Evolutionary conservation across 2,113 vertebrate species (phyloP).

Genomic region (Oxygymnocypris stewartii): DNA sequence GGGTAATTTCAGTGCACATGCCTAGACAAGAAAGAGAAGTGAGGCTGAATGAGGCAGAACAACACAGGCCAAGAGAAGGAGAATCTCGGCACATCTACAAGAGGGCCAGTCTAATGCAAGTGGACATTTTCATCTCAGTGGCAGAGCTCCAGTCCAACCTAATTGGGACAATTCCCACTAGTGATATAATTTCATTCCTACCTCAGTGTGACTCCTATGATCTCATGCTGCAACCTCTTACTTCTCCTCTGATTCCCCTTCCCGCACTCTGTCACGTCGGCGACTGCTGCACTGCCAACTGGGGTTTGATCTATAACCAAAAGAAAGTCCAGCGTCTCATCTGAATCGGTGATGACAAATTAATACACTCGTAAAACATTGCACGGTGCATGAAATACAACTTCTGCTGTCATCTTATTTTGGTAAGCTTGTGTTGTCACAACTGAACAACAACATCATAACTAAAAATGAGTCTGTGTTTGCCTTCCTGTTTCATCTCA

Average conservation of each 20-base stretch:
- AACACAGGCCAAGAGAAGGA: constrained; percentile 5
- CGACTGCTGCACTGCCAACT: constrained; percentile 27
- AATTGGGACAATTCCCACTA: constrained; percentile 65
- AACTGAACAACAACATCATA: constrained; percentile 31
- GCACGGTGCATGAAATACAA: constrained; percentile 5
- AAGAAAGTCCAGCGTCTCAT: constrained; percentile 22
- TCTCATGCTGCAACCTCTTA: constrained; percentile 53
- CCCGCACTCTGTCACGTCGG: constrained; percentile 39
- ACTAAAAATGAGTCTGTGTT: constrained; percentile 53
- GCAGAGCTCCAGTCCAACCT: constrained; percentile 57
- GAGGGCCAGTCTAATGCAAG: constrained; percentile 53
- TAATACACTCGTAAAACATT: constrained; percentile 5
- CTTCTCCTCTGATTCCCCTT: constrained; percentile 34
- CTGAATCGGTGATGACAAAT: background rate
- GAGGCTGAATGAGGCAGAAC: constrained; percentile 3
- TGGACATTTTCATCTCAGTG: constrained; percentile 57
- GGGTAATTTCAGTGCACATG: constrained; percentile 27
- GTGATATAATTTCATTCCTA: constrained; percentile 62
- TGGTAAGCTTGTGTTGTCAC: constrained; percentile 25
- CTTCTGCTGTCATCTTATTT: background rate
- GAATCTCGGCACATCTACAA: constrained; percentile 26
- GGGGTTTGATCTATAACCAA: constrained; percentile 40
- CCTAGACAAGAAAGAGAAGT: constrained; percentile 16
- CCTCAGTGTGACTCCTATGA: constrained; percentile 59
- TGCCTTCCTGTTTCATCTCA: constrained; percentile 51